Percentiles rank a stretch among this genome's conserved stretches.
Evolutionary conservation across 2,113 vertebrate genomes (phyloP).

Genomic region (Brachirus orientalis): DNA sequence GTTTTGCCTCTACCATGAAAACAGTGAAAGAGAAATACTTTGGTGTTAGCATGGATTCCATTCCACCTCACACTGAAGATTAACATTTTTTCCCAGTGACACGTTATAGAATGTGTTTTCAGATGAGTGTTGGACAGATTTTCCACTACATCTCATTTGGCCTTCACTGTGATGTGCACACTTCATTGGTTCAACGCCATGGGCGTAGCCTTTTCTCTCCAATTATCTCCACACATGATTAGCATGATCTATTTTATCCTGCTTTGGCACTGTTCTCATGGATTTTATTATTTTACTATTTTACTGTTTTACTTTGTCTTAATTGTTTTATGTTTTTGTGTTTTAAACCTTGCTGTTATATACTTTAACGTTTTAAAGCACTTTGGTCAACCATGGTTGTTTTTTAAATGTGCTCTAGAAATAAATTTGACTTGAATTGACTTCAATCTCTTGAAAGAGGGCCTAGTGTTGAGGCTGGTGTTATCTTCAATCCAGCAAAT

Average conservation of each 20-base stretch:
- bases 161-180: conserved; percentile 7
- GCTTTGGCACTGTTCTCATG: conserved; percentile 35
- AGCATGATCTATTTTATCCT: conserved; percentile 24
- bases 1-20: not conserved
- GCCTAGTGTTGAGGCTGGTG: not conserved
- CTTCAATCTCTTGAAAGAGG: no score
- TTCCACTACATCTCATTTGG: conserved; percentile 26
- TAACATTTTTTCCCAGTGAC: not conserved
- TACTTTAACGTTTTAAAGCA: no score
- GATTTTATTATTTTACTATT: no score
- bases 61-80: not conserved
- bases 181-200: conserved; percentile 23
- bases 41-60: conserved; percentile 1
- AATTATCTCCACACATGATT: conserved; percentile 19
- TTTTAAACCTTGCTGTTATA: no score
- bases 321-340: no score
- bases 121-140: conserved; percentile 23
- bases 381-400: no score
- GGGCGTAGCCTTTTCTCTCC: conserved; percentile 37
- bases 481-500: not conserved
- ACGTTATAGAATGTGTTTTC: conserved; percentile 1
- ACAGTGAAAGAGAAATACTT: not conserved
- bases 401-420: no score
- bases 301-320: no score
- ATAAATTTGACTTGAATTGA: no score